Evolutionary conservation across 2,797 vertebrate genomes (phyloP).

Genomic region (Acipenser oxyrinchus): DNA sequence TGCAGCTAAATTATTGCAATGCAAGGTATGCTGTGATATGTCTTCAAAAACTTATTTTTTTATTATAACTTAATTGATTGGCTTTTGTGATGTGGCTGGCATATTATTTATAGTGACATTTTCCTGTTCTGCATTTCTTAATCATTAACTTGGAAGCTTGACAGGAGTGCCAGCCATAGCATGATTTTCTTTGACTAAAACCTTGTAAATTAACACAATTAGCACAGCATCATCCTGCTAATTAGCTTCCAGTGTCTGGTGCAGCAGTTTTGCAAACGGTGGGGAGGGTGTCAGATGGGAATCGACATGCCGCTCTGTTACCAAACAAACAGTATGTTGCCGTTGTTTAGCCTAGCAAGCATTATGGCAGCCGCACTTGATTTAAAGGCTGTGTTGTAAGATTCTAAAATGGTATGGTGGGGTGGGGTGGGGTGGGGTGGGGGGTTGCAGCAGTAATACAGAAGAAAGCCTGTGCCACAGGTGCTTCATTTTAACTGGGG

Average conservation of each 20-base stretch:
- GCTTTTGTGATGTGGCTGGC: constrained; percentile 20
- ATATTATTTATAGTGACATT: constrained; percentile 11
- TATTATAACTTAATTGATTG: constrained; percentile 4
- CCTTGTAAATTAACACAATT: constrained; percentile 99
- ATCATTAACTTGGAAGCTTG: constrained; percentile 84
- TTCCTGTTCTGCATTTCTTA: constrained; percentile 72
- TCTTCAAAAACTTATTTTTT: background rate
- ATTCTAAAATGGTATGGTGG: constrained; percentile 52
- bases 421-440: no score
- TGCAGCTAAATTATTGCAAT: background rate
- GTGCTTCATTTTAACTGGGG: constrained; percentile 47
- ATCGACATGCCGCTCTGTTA: constrained; percentile 76
- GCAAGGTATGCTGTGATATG: background rate
- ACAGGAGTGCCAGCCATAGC: constrained; percentile 82
- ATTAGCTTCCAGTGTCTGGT: constrained; percentile 87
- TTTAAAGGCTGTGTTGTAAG: constrained; percentile 50
- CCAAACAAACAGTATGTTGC: constrained; percentile 61
- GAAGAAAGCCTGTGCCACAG: constrained; percentile 46
- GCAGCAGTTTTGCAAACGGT: constrained; percentile 77
- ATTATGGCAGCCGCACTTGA: constrained; percentile 56
- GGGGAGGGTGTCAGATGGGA: constrained; percentile 74
- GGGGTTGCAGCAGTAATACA: constrained; percentile 48
- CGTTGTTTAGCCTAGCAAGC: constrained; percentile 55
- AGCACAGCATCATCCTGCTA: constrained; percentile 94
- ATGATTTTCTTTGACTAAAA: constrained; percentile 94